Percentiles rank a stretch among this genome's conserved stretches.
These are phyloP conservation scores for Otolemur crassicaudatus DNA, from an alignment of 2,797 vertebrate genomes.

Conservation along the genomic window DNA sequence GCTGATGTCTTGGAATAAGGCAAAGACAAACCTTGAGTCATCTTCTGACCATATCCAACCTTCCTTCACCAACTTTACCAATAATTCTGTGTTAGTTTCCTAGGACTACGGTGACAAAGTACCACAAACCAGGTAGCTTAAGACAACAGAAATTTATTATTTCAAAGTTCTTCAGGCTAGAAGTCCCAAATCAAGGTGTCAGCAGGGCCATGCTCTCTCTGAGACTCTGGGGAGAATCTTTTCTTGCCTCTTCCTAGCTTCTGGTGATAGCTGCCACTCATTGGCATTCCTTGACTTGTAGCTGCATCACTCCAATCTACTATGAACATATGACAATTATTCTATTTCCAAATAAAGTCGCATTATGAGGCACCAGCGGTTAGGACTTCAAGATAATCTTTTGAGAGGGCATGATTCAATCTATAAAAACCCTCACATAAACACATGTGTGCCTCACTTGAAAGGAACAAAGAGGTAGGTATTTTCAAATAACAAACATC, in stretches of 20 bases:
- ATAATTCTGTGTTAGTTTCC: not conserved
- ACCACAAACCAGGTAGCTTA: not conserved
- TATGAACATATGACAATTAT: not conserved
- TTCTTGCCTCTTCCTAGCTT: not conserved
- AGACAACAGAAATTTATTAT: not conserved
- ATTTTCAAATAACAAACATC: not conserved
- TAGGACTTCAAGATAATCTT: not conserved
- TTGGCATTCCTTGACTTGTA: not conserved
- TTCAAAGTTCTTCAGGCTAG: not conserved
- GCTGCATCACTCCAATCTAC: not conserved
- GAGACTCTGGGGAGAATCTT: not conserved
- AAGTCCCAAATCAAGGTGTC: conserved; percentile 13
- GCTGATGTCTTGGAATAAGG: not conserved
- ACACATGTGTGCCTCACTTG: not conserved
- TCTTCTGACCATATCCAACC: not conserved
- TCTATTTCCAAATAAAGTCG: not conserved
- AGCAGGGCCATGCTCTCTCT: not conserved
- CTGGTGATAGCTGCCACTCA: not conserved
- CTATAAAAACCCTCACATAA: not conserved
- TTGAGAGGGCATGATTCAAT: not conserved
- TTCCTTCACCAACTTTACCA: not conserved
- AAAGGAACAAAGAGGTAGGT: not conserved
- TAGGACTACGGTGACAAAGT: not conserved
- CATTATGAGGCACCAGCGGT: not conserved
- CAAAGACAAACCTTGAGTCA: not conserved